phyloP scores from a whole-genome alignment of 2,113 vertebrate species.

The Psittacula cyanocephala region DNA sequence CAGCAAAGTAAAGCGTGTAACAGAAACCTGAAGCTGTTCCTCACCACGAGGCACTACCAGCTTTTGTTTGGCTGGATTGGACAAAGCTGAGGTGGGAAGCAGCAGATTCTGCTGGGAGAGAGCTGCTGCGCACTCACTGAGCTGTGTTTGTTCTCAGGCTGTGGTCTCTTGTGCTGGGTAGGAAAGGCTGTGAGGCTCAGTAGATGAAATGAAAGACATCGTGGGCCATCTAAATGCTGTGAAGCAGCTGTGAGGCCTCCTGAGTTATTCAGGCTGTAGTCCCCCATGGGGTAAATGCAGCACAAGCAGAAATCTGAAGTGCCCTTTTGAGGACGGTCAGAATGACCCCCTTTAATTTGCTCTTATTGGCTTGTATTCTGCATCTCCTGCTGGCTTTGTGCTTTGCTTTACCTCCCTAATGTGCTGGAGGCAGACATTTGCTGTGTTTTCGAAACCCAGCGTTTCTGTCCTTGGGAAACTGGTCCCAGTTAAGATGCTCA shows the following conservation, averaged over 20 bases:
- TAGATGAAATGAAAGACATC: neutral
- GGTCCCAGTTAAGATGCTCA: neutral
- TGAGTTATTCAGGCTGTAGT: neutral
- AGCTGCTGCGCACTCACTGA: accelerated
- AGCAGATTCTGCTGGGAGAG: neutral
- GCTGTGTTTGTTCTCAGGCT: neutral
- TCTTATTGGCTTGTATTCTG: neutral
- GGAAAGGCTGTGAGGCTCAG: neutral
- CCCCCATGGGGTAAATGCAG: accelerated
- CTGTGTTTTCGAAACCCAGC: neutral
- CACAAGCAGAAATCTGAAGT: neutral
- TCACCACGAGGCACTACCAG: neutral
- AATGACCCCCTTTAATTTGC: neutral
- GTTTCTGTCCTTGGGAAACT: neutral
- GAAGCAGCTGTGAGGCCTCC: neutral
- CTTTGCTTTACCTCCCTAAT: neutral
- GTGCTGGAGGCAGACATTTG: accelerated
- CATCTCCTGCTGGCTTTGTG: neutral
- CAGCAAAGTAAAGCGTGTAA: neutral
- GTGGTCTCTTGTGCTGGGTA: accelerated
- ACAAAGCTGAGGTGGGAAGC: neutral
- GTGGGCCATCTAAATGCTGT: neutral
- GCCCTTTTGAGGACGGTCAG: neutral
- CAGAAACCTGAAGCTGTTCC: neutral
- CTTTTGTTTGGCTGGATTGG: neutral